Conservation (phyloP, 1,140 invertebrate species). For the Lordiphosa stackelbergi region DNA sequence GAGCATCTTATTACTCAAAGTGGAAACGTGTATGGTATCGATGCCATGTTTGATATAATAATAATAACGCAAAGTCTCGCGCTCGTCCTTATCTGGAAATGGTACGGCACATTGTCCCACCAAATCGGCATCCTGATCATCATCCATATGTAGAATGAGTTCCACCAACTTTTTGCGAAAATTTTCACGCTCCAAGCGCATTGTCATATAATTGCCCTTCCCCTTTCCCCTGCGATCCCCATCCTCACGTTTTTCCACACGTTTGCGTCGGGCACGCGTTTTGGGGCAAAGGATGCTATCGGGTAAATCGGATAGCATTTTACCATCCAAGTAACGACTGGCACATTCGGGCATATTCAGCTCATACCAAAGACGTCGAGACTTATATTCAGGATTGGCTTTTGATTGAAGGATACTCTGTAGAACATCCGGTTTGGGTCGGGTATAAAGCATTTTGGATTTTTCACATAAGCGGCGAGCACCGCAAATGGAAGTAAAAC, state of each 20-base stretch:
- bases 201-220: conserved; percentile 61
- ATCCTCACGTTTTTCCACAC: conserved; percentile 3
- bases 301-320: conserved; percentile 63
- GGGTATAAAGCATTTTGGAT: conserved; percentile 60
- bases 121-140: conserved; percentile 74
- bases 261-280: conserved; percentile 12
- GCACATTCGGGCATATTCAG: conserved; percentile 74
- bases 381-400: conserved; percentile 69
- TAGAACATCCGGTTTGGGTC: conserved; percentile 67
- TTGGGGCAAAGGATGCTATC: conserved; percentile 52
- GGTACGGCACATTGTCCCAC: conserved; percentile 26
- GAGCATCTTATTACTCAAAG: conserved; percentile 83
- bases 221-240: conserved; percentile 15
- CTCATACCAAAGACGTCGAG: conserved; percentile 71
- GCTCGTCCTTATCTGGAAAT: conserved; percentile 81
- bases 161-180: conserved; percentile 88
- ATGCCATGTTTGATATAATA: conserved; percentile 93
- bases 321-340: conserved; percentile 60
- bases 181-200: conserved; percentile 87
- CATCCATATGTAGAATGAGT: conserved; percentile 81
- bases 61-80: conserved; percentile 88
- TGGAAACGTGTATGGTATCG: conserved; percentile 90
- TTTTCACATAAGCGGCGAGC: conserved; percentile 52
- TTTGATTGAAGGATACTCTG: conserved; percentile 67
- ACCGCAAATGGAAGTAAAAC: conserved; percentile 56